phyloP scores from a whole-genome alignment of 2,797 vertebrate species.

The Microctenopoma lineatum region DNA sequence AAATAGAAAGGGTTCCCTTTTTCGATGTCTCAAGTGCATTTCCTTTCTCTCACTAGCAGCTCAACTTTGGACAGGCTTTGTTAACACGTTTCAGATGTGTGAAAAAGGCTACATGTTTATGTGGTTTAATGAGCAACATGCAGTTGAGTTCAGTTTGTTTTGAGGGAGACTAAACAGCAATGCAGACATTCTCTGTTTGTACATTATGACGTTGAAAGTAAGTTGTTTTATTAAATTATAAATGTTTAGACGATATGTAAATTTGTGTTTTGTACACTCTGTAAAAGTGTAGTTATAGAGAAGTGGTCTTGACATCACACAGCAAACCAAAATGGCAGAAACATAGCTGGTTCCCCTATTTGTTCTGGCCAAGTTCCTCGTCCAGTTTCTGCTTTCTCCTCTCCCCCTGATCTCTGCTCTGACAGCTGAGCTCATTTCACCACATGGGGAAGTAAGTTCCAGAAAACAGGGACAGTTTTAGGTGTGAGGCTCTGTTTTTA shows the following conservation, averaged over 20 bases:
- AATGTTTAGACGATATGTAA: not conserved
- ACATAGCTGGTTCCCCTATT: constrained; percentile 67
- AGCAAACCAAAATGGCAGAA: constrained; percentile 34
- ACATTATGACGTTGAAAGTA: not conserved
- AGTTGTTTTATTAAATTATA: not conserved
- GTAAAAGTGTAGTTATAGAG: not conserved
- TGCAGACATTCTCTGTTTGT: not conserved
- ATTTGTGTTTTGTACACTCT: not conserved
- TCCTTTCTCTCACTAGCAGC: constrained; percentile 16
- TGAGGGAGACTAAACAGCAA: not conserved
- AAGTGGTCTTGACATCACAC: not conserved
- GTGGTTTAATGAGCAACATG: constrained; percentile 10
- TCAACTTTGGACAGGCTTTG: not conserved
- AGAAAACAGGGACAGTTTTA: constrained; percentile 58
- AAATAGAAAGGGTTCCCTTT: constrained; percentile 16
- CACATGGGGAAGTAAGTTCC: constrained; percentile 71
- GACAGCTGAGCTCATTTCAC: constrained; percentile 54
- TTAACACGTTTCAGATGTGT: constrained; percentile 21
- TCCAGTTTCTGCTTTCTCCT: constrained; percentile 59
- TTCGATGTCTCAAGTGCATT: constrained; percentile 29
- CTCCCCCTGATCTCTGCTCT: constrained; percentile 16
- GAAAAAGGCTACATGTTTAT: constrained; percentile 8
- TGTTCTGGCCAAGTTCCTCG: constrained; percentile 59
- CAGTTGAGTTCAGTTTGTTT: not conserved
- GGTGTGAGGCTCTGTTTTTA: constrained; percentile 55